Percentiles rank a stretch among this genome's conserved stretches.
These are phyloP conservation scores for Galerucella pusilla DNA, from an alignment of 2,888 invertebrate genomes.

Conservation along the genomic window DNA sequence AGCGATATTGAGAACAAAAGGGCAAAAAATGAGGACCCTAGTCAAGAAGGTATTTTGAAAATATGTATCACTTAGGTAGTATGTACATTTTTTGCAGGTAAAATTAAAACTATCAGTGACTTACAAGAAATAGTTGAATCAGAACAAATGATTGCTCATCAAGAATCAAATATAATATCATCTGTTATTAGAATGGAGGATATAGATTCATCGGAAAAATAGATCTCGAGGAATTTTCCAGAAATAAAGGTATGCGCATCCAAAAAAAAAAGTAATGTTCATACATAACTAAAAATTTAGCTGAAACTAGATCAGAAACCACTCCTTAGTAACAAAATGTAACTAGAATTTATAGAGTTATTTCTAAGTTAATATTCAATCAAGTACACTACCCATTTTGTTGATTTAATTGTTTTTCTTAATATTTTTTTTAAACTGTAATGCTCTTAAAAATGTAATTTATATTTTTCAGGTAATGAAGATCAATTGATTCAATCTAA, in stretches of 20 bases:
- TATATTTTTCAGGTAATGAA: slow-evolving; percentile 4
- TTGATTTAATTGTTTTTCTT: slow-evolving; percentile 1
- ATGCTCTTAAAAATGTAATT: not conserved
- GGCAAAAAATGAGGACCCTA: not conserved
- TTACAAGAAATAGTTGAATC: no score
- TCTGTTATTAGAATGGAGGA: not conserved
- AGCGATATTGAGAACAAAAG: not conserved
- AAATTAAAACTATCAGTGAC: not conserved
- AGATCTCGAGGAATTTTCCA: slow-evolving; percentile 3
- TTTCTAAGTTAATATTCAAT: not conserved
- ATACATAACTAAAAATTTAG: not conserved
- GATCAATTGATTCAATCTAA: not conserved
- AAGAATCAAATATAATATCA: slow-evolving; percentile 6
- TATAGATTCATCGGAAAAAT: slow-evolving; percentile 1
- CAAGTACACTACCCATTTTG: slow-evolving; percentile 2
- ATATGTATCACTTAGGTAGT: not conserved
- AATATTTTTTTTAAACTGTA: not conserved
- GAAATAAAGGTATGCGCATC: slow-evolving; percentile 1
- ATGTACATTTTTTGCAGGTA: slow-evolving; percentile 4
- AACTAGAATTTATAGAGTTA: slow-evolving; percentile 3
- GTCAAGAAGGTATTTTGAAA: not conserved
- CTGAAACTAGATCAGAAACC: not conserved
- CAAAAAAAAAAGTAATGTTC: slow-evolving; percentile 1
- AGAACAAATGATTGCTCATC: no score
- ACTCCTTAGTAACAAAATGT: not conserved